Evolutionary conservation across 2,113 vertebrate species (phyloP), one percentile per base, ranked within the genome.

Genomic region (Pipra filicauda): DNA sequence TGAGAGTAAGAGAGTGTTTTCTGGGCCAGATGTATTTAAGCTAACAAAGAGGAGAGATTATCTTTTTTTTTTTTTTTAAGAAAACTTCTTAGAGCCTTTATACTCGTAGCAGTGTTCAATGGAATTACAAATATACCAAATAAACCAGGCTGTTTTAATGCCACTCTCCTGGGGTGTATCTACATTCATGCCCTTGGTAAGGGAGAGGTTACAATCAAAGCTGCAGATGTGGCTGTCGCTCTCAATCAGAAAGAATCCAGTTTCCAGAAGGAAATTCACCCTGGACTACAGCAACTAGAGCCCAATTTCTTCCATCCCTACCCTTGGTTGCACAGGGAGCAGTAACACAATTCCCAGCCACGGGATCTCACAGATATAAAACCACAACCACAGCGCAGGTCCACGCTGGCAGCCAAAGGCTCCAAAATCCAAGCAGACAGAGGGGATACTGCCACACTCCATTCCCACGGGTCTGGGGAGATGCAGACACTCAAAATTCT

Each of bases 401-500:
- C 88, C 30, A 19, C 81, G 64, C 52, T 11, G 11, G 57, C 8
- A 74, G 82, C 57, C 26, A 4, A 24, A 64, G 30, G 12, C 67
- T 66, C 77, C 15, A 5, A 31, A 33, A 20, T 5, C 22, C 83
- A 24, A 43, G 43, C 44, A 20, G 20, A 31, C 2, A 44, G 59
- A 76, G 59, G 39, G 69, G 72, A 88, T 52, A 28, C 66, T 80
- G 92, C 95, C 89, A 31, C 46, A 12, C 28, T 13, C 46, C 89
- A 49, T 21, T 54, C 72, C 89, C 65, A 49, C 0, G 46, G 70
- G 86, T 26, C 71, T 62, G 51, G 73, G 35, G 17, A 74, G 35
- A n/a, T 4, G 80, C 7, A 70, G 30, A 37, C 28, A 9, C 85
- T 92, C 66, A 97, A 44, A 95, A 98, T 8, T 94, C 96, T 1